phyloP scores from a whole-genome alignment of 2,797 vertebrate species.

The Prionace glauca region DNA sequence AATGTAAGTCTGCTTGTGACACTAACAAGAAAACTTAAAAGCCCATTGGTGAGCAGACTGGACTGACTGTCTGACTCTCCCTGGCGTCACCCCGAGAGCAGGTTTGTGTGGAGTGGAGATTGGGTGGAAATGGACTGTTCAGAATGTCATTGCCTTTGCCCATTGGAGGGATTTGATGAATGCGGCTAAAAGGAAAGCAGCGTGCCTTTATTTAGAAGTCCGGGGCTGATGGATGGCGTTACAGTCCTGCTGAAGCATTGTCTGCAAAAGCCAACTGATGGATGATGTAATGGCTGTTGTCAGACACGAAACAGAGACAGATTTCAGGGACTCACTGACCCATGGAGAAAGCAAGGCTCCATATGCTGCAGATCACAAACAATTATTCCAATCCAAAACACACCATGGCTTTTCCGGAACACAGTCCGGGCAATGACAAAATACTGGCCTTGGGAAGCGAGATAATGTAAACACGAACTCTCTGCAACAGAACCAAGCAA shows the following conservation, averaged over 20 bases:
- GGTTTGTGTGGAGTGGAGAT: background rate
- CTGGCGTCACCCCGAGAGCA: background rate
- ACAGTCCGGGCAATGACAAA: background rate
- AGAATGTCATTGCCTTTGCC: background rate
- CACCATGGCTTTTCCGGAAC: background rate
- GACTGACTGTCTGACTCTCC: background rate
- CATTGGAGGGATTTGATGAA: background rate
- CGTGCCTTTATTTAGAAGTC: background rate
- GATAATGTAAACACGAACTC: conserved; percentile 3
- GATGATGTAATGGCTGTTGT: background rate
- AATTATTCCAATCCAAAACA: background rate
- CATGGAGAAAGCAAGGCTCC: background rate
- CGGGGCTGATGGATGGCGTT: background rate
- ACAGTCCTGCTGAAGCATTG: background rate
- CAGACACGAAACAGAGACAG: conserved; percentile 21
- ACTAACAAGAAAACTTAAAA: no score
- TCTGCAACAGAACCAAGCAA: background rate
- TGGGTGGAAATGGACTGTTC: background rate
- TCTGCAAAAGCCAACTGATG: background rate
- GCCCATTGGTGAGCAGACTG: background rate
- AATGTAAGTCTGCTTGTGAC: no score
- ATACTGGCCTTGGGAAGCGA: background rate
- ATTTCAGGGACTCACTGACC: background rate
- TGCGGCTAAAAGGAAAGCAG: background rate
- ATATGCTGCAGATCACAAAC: background rate